phyloP scores from a whole-genome alignment of 2,797 vertebrate genomes.

The Triplophysa yarkandensis region DNA sequence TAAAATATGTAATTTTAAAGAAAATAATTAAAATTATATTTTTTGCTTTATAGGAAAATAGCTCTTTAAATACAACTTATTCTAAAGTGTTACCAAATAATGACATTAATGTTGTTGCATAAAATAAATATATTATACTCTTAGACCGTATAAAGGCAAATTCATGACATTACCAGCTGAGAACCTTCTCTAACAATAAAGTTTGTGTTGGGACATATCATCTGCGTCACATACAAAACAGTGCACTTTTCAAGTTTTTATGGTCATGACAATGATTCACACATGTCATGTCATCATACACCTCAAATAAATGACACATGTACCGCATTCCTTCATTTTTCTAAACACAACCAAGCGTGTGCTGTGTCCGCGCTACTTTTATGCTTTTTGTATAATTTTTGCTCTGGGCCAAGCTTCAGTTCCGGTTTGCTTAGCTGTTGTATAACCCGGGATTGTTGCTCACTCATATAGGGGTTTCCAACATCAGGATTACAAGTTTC shows the following conservation, averaged over 20 bases:
- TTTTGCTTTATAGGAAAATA: no score
- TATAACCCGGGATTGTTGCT: neutral
- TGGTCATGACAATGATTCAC: neutral
- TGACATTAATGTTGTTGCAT: no score
- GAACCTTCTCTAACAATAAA: no score
- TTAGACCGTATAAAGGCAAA: no score
- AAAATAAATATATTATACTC: no score
- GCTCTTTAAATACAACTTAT: no score
- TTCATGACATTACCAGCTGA: no score
- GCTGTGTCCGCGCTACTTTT: neutral
- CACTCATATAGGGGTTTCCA: slow-evolving; percentile 50
- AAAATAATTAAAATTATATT: no score
- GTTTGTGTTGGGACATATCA: no score
- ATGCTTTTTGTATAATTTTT: neutral
- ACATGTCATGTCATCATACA: slow-evolving; percentile 15
- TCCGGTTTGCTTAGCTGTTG: slow-evolving; percentile 15
- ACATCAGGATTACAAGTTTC: slow-evolving; percentile 22
- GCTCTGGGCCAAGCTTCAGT: neutral
- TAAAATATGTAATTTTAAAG: no score
- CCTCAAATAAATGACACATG: neutral
- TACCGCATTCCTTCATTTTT: neutral
- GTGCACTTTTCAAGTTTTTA: slow-evolving; percentile 7
- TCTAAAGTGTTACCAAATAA: no score
- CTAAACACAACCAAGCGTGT: neutral
- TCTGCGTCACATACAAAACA: neutral